Percentiles rank a stretch among this genome's conserved stretches.
phyloP scores from a whole-genome alignment of 2,113 vertebrate species.

The Nothoprocta perdicaria region DNA sequence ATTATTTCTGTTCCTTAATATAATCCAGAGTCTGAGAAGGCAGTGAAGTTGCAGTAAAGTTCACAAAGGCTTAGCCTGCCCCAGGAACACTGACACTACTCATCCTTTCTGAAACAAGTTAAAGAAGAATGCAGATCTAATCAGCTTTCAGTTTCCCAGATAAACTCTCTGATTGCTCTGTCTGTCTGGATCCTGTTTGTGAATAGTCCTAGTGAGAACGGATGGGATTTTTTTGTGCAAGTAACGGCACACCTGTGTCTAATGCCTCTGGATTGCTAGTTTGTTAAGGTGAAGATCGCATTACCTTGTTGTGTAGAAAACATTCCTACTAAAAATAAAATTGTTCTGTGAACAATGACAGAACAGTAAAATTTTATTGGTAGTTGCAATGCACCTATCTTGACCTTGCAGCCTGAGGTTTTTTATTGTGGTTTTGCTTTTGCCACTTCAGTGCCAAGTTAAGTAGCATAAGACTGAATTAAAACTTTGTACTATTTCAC shows the following conservation, averaged over 20 bases:
- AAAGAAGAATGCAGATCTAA: not conserved
- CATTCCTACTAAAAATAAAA: not conserved
- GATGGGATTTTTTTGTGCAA: not conserved
- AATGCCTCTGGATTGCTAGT: rapidly evolving
- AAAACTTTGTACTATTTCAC: not conserved
- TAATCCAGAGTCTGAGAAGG: conserved; percentile 26
- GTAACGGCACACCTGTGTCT: not conserved
- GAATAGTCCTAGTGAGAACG: not conserved
- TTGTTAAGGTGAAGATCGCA: not conserved
- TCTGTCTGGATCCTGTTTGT: not conserved
- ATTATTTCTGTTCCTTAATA: conserved; percentile 56
- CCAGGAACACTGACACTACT: not conserved
- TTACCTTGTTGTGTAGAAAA: not conserved
- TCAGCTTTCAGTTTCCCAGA: not conserved
- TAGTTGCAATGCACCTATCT: not conserved
- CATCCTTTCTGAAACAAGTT: not conserved
- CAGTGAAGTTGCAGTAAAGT: not conserved
- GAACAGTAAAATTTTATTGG: not conserved
- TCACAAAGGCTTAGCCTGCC: not conserved
- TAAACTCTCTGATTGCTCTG: not conserved
- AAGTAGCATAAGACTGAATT: not conserved
- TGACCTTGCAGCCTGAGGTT: not conserved
- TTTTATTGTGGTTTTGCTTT: not conserved
- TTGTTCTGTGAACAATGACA: not conserved
- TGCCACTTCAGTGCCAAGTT: not conserved